Evolutionary conservation across 2,888 invertebrate species (phyloP).

Genomic region (Microchrysa polita): DNA sequence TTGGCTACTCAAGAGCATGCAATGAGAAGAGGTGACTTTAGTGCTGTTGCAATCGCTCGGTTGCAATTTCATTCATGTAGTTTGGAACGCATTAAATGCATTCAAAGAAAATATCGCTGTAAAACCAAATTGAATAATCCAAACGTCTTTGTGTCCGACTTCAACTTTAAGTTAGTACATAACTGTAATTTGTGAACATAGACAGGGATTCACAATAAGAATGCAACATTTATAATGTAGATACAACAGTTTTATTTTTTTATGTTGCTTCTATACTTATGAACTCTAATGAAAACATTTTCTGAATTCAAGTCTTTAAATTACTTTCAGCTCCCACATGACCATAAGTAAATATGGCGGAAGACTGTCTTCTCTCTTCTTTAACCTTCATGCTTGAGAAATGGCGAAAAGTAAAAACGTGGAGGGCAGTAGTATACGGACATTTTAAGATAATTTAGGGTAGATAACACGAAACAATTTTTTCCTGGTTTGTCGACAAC

Average conservation of each 20-base stretch:
- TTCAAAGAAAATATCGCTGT: too few species aligned
- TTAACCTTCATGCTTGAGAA: background rate
- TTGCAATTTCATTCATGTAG: too few species aligned
- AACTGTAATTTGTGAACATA: too few species aligned
- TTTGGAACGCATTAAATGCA: too few species aligned
- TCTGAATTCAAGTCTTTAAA: conserved; percentile 21
- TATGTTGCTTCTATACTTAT: conserved; percentile 21
- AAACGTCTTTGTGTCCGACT: too few species aligned
- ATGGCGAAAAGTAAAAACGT: background rate
- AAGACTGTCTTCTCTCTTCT: background rate
- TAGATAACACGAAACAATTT: conserved; percentile 34
- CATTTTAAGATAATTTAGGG: conserved; percentile 34
- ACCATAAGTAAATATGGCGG: too few species aligned
- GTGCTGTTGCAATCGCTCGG: too few species aligned
- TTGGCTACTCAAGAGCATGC: too few species aligned
- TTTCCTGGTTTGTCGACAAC: conserved; percentile 37
- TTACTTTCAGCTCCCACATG: conserved; percentile 1
- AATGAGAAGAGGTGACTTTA: too few species aligned
- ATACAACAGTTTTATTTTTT: conserved; percentile 41
- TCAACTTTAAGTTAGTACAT: too few species aligned
- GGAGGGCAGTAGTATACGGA: background rate
- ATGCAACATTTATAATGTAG: conserved; percentile 40
- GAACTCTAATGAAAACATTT: conserved; percentile 29
- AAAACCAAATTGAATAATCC: too few species aligned
- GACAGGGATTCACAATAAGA: conserved; percentile 38